Conservation (phyloP, 2,113 vertebrate species). For the Actenoides lindsayi region DNA sequence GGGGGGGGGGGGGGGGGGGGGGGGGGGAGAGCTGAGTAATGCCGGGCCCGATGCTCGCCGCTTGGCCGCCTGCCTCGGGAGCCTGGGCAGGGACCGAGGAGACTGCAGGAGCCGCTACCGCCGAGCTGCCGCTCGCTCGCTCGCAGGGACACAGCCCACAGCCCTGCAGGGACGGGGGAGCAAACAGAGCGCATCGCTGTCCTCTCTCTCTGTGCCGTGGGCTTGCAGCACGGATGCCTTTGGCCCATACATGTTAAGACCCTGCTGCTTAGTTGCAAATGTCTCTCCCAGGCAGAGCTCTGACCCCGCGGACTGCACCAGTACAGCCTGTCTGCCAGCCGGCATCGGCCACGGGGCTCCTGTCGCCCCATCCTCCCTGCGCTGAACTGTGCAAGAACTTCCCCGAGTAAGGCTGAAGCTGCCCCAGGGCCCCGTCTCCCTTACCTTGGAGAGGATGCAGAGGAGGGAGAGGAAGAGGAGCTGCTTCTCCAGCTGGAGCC, state of each 20-base stretch:
- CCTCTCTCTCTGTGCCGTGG: background rate
- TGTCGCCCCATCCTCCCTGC: background rate
- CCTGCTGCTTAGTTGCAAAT: background rate
- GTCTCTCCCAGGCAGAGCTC: background rate
- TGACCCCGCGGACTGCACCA: background rate
- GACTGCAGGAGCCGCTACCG: background rate
- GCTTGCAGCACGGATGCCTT: background rate
- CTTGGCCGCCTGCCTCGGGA: constrained; percentile 21
- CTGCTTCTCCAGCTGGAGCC: constrained; percentile 55
- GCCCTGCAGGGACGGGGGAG: background rate
- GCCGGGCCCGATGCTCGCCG: background rate
- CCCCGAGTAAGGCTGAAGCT: background rate
- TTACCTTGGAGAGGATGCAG: constrained; percentile 74
- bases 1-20: too few species aligned
- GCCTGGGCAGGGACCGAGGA: constrained; percentile 15
- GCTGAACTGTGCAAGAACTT: background rate
- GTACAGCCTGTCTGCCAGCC: background rate
- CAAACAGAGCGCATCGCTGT: background rate
- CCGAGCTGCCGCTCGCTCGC: background rate
- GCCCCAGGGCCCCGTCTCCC: background rate
- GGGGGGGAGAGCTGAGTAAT: background rate
- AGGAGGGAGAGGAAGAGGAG: constrained; percentile 62
- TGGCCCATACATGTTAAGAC: background rate
- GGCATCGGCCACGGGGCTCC: background rate
- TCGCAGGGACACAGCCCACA: background rate